Evolutionary conservation across 2,113 vertebrate species (phyloP).

Genomic region (Condylura cristata): DNA sequence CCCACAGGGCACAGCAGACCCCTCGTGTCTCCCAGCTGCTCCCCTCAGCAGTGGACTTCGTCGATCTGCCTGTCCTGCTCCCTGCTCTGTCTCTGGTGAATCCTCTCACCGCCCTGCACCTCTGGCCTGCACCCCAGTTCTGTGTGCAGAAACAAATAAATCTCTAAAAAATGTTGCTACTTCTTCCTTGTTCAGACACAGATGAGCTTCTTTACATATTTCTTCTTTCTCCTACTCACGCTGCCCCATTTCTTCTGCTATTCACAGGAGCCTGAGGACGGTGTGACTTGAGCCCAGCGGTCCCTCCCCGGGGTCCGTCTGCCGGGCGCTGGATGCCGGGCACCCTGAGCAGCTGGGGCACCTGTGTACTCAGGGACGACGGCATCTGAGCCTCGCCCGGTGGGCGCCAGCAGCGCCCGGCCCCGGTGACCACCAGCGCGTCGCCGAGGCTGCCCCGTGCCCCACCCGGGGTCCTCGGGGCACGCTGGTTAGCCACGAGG

Average conservation of each 20-base stretch:
- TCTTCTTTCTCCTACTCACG: not conserved
- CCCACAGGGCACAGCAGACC: no score
- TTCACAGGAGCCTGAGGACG: not conserved
- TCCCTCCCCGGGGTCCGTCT: not conserved
- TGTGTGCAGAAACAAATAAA: no score
- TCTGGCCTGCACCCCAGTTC: no score
- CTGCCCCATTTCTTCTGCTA: not conserved
- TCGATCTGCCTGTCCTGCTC: no score
- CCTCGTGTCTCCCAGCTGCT: no score
- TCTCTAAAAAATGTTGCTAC: not conserved
- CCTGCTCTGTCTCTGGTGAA: no score
- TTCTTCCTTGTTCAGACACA: not conserved
- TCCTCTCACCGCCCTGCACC: no score
- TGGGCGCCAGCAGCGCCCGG: not conserved
- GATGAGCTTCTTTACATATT: not conserved
- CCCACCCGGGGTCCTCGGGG: not conserved
- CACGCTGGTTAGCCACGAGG: not conserved
- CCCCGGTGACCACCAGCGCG: not conserved
- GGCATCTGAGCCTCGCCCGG: not conserved
- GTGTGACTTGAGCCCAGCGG: not conserved
- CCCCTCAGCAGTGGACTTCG: no score
- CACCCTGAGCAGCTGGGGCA: not conserved
- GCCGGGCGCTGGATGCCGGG: no score
- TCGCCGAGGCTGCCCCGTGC: not conserved
- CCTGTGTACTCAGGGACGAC: not conserved